These are phyloP conservation scores for Heliconius erato DNA, from an alignment of 2,888 invertebrate species.

Conservation along the genomic window DNA sequence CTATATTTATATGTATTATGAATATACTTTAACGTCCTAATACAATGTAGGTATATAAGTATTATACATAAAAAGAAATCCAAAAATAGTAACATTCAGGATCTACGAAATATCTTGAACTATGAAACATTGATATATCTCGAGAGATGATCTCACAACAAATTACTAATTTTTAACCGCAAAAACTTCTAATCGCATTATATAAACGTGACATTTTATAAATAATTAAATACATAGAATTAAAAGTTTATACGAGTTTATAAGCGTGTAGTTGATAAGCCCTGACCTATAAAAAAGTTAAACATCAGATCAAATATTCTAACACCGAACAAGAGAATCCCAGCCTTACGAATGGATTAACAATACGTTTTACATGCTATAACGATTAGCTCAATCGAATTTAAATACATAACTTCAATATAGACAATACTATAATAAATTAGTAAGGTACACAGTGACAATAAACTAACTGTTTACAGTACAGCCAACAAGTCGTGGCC, in stretches of 20 bases:
- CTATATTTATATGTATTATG: neutral
- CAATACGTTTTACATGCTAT: conserved; percentile 52
- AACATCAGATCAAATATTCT: conserved; percentile 37
- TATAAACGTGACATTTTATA: neutral
- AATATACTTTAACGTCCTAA: conserved; percentile 11
- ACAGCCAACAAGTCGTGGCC: too few species aligned
- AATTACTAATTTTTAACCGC: neutral
- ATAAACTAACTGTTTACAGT: conserved; percentile 55
- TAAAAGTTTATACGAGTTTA: conserved; percentile 5
- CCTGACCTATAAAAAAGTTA: conserved; percentile 29
- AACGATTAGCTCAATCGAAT: conserved; percentile 52
- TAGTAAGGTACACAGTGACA: conserved; percentile 69
- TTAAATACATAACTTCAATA: conserved; percentile 53
- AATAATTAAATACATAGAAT: conserved; percentile 4
- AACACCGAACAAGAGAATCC: conserved; percentile 54
- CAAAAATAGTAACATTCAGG: conserved; percentile 36
- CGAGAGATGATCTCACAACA: neutral
- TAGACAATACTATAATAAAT: conserved; percentile 54
- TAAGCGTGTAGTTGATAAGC: conserved; percentile 39
- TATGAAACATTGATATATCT: neutral
- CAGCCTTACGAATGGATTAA: conserved; percentile 53
- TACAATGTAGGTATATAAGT: neutral
- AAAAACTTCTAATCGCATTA: neutral
- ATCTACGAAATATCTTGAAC: conserved; percentile 15
- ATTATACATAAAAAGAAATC: conserved; percentile 34